Conservation (phyloP, 2,888 invertebrate species). For the Sarcophaga variegata region DNA sequence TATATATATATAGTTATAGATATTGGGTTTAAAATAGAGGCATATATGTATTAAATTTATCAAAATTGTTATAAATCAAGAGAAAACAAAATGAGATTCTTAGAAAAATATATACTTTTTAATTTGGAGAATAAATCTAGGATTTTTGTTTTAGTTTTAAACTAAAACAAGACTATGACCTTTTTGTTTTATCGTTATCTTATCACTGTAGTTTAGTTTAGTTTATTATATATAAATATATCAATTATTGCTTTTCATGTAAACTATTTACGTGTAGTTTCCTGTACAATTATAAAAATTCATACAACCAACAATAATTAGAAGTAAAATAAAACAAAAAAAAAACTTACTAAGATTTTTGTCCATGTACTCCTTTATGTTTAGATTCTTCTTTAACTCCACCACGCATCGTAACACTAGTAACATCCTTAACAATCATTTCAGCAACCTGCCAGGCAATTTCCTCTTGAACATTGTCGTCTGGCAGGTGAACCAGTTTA, state of each 20-base stretch:
- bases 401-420: constrained; percentile 86
- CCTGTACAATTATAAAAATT: neutral
- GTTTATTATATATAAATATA: neutral
- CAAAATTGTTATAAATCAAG: neutral
- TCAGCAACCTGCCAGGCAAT: constrained; percentile 98
- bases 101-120: constrained; percentile 13
- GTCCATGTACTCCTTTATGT: neutral
- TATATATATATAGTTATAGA: neutral
- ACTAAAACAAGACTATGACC: constrained; percentile 34
- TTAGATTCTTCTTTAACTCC: neutral
- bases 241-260: constrained; percentile 47
- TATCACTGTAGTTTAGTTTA: constrained; percentile 36
- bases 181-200: constrained; percentile 10
- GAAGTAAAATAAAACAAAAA: constrained; percentile 14
- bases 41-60: neutral
- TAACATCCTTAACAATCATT: constrained; percentile 98
- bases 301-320: constrained; percentile 33
- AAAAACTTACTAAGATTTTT: constrained; percentile 58
- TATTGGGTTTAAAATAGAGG: constrained; percentile 12
- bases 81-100: constrained; percentile 32
- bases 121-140: too few species aligned
- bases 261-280: neutral
- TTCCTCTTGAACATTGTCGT: constrained; percentile 95
- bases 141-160: constrained; percentile 29
- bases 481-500: constrained; percentile 91